Evolutionary conservation across 1,140 invertebrate genomes (phyloP), one percentile per base, ranked within the genome.

Genomic region (Sycobia sp.): DNA sequence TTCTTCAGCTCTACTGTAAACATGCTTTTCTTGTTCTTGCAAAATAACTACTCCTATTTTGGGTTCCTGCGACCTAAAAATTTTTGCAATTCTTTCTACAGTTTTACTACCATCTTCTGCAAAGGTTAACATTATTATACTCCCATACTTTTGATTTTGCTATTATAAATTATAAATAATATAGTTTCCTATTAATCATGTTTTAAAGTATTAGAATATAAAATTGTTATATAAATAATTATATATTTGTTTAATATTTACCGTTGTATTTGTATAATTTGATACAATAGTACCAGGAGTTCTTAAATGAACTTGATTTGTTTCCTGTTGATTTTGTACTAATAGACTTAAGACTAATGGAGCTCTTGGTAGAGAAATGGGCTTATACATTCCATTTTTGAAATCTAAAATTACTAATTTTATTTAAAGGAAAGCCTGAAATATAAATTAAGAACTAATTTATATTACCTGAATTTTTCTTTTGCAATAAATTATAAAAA

Each of bases 21-120:
- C 74, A 49, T 69, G 58, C 51, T 74, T 72, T 39, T 72, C 70
- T 60, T 77, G 75, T 58, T 78, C 76, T 62, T 75, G 70, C 27
- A 78, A 69, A 50, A 76, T 74, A 4, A 78, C 14, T 18, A 77
- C 75, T 25, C 76, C 76, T 32, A 78, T 77, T 68, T 67, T 75
- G 8, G 75, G 72, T 14, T 73, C 43, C 22, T 68, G 67, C 20
- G 69, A 67, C 38, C 76, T 68, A 16, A 77, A 77, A 68, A 73
- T 56, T 58, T 71, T 70, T 20, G 72, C 39, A 18, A 74, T 63
- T 34, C 64, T 46, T 38, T 75, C 61, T 10, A 64, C 72, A 11
- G 53, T 67, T 46, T 46, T 5, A 46, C 50, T 58, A 57, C 72
- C 73, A 57, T 78, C 73, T 32, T 71, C 61, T 7, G 74, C 70